Conservation (phyloP, 2,888 invertebrate species). For the Phytoseiulus persimilis region DNA sequence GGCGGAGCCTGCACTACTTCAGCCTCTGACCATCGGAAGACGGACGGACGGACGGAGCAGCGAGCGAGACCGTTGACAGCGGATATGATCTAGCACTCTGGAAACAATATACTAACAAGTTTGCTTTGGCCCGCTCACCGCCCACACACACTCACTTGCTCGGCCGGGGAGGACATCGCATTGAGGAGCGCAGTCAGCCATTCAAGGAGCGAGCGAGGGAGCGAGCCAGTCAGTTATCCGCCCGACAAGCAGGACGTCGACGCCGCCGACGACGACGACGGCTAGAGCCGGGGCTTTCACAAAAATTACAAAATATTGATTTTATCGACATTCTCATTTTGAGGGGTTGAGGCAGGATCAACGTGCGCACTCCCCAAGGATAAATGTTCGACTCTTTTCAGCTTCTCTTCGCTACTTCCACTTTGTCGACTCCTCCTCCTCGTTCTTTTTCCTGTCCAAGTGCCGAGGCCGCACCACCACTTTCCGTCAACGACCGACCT, state of each 20-base stretch:
- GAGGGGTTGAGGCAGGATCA: not conserved
- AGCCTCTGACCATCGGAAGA: not conserved
- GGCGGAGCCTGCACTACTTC: not conserved
- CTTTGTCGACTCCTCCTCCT: not conserved
- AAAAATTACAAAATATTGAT: slow-evolving; percentile 39
- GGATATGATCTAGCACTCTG: slow-evolving; percentile 17
- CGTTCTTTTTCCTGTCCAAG: not conserved
- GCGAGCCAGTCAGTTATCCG: not conserved
- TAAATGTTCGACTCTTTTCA: not conserved
- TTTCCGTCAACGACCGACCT: not conserved
- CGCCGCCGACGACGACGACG: not conserved
- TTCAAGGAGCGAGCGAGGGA: not conserved
- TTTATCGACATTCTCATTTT: slow-evolving; percentile 38
- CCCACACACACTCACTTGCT: not conserved
- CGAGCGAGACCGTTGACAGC: not conserved
- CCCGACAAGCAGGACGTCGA: not conserved
- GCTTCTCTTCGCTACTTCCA: not conserved
- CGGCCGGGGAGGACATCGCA: not conserved
- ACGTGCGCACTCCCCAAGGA: not conserved
- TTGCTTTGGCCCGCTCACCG: not conserved
- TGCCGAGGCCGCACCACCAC: not conserved
- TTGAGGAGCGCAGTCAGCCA: not conserved
- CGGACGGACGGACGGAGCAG: not conserved
- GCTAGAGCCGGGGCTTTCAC: slow-evolving; percentile 10
- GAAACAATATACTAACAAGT: slow-evolving; percentile 26